phyloP scores from a whole-genome alignment of 2,797 vertebrate genomes.

The Bryconaethiops microstoma region DNA sequence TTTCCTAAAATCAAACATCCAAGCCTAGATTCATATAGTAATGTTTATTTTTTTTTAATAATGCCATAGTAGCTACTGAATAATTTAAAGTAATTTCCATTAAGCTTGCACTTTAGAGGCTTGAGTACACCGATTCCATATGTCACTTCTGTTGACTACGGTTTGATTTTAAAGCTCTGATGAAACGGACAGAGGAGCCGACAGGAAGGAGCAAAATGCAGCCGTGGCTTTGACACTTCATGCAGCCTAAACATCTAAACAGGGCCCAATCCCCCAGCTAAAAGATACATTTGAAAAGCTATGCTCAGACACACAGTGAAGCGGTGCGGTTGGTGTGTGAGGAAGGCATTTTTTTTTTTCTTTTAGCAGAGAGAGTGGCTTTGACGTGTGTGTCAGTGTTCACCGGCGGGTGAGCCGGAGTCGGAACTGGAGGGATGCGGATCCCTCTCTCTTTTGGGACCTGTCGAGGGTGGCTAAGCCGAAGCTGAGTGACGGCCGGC shows the following conservation, averaged over 20 bases:
- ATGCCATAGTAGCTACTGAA: not conserved
- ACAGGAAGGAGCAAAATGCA: not conserved
- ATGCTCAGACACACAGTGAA: not conserved
- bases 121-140: not conserved
- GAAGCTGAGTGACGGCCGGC: slow-evolving; percentile 46
- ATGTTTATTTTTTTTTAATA: not conserved
- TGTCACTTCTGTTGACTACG: not conserved
- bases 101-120: not conserved
- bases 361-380: slow-evolving; percentile 1
- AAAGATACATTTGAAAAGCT: not conserved
- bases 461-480: slow-evolving; percentile 52
- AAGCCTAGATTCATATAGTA: not conserved
- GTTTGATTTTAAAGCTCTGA: not conserved
- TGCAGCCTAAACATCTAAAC: slow-evolving; percentile 24
- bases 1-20: not conserved
- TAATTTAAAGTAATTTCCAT: not conserved
- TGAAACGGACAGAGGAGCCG: not conserved
- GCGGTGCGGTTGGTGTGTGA: not conserved
- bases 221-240: slow-evolving; percentile 35
- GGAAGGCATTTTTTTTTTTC: not conserved
- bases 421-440: slow-evolving; percentile 7
- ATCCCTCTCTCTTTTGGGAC: slow-evolving; percentile 30
- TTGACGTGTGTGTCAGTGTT: slow-evolving; percentile 16
- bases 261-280: not conserved
- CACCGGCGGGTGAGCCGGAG: not conserved